A percentile compares a stretch with the other conserved stretches of the same genome.
phyloP scores from a whole-genome alignment of 2,797 vertebrate genomes.

The Epinephelus malabaricus region DNA sequence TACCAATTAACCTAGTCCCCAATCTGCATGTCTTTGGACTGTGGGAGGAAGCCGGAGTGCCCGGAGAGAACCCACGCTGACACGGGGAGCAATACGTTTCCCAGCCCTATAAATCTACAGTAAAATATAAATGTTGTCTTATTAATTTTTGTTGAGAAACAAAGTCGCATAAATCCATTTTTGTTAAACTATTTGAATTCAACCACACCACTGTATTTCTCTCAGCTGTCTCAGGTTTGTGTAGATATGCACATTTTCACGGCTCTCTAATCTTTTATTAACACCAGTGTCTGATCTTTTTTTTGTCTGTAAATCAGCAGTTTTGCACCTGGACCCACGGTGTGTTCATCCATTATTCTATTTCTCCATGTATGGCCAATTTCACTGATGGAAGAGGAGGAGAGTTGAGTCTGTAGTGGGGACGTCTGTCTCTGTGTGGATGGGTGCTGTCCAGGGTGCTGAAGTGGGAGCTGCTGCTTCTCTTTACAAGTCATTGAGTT shows the following conservation, averaged over 20 bases:
- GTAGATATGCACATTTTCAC: background rate
- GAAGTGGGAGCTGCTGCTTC: background rate
- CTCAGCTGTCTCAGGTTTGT: background rate
- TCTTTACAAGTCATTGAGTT: background rate
- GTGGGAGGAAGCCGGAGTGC: too few species aligned
- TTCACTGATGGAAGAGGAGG: background rate
- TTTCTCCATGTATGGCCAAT: background rate
- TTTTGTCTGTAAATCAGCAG: background rate
- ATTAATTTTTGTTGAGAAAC: too few species aligned
- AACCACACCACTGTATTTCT: background rate
- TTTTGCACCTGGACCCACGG: background rate
- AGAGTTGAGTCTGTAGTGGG: background rate
- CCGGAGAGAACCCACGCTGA: too few species aligned
- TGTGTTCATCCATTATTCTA: background rate
- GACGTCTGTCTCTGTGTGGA: background rate
- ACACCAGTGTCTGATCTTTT: too few species aligned
- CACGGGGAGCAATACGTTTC: too few species aligned
- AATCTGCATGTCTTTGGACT: too few species aligned
- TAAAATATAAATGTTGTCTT: background rate
- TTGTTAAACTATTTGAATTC: background rate
- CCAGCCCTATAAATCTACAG: too few species aligned
- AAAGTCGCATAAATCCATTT: background rate
- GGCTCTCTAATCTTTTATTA: background rate
- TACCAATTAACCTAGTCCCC: too few species aligned
- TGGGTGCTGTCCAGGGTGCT: slow-evolving; percentile 79